Percentiles rank a stretch among this genome's conserved stretches.
Conservation (phyloP, 1,140 invertebrate species). For the Heliothis virescens region DNA sequence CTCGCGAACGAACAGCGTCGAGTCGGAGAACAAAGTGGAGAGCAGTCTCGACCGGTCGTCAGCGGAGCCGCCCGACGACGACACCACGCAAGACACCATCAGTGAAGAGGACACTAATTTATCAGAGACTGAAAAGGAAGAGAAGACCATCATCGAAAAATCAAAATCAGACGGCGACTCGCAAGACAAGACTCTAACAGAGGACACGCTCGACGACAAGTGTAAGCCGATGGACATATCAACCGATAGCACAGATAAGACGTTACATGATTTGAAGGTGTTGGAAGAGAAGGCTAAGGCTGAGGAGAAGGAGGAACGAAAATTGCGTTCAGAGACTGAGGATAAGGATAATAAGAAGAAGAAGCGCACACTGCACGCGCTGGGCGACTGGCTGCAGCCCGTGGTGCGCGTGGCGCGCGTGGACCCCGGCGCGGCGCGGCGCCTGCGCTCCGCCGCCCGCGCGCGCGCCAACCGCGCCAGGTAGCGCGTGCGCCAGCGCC, state of each 20-base stretch:
- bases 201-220: constrained; percentile 52
- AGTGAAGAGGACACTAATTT: constrained; percentile 67
- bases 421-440: constrained; percentile 67
- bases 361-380: constrained; percentile 61
- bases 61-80: constrained; percentile 68
- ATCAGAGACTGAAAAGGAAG: constrained; percentile 70
- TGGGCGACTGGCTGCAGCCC: constrained; percentile 76
- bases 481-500: constrained; percentile 63
- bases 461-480: constrained; percentile 61
- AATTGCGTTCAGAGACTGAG: constrained; percentile 64
- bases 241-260: constrained; percentile 36
- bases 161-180: constrained; percentile 45
- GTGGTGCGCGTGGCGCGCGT: constrained; percentile 82
- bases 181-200: constrained; percentile 51
- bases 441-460: constrained; percentile 72
- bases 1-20: constrained; percentile 67
- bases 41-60: constrained; percentile 74
- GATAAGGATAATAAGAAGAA: constrained; percentile 68
- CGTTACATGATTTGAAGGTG: constrained; percentile 48
- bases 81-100: constrained; percentile 66
- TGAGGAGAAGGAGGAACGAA: constrained; percentile 56
- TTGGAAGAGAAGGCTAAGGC: constrained; percentile 48
- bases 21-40: constrained; percentile 66
- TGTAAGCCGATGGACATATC: constrained; percentile 42
- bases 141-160: constrained; percentile 63